Percentiles rank a stretch among this genome's conserved stretches.
Conservation (phyloP, 2,797 vertebrate genomes). For the Anableps anableps region DNA sequence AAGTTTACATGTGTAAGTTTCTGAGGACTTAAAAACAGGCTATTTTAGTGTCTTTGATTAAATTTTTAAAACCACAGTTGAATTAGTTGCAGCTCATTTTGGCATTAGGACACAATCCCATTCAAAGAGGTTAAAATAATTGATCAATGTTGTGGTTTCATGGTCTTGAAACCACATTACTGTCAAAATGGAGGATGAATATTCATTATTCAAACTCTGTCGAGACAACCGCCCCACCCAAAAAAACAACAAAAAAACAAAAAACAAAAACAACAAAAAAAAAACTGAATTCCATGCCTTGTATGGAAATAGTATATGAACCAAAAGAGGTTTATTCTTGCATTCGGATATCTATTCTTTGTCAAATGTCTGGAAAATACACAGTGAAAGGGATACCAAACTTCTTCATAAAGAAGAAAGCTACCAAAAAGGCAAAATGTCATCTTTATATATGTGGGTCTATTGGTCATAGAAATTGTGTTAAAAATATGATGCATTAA, state of each 20-base stretch:
- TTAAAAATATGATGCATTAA: constrained; percentile 41
- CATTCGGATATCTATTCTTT: constrained; percentile 21
- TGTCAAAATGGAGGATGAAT: constrained; percentile 42
- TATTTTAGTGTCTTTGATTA: not conserved
- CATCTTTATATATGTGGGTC: constrained; percentile 39
- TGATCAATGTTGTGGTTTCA: constrained; percentile 15
- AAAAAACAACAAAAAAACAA: too few relatives aligned
- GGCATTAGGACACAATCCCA: constrained; percentile 16
- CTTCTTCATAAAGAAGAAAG: constrained; percentile 46
- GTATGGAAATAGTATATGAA: constrained; percentile 39
- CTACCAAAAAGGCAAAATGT: constrained; percentile 42
- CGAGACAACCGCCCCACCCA: too few relatives aligned
- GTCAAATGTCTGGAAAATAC: constrained; percentile 37
- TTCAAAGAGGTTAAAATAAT: constrained; percentile 17
- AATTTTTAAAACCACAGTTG: not conserved
- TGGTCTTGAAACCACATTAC: constrained; percentile 16
- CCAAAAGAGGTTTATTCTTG: constrained; percentile 47
- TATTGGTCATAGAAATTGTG: constrained; percentile 48
- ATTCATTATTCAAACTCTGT: constrained; percentile 24
- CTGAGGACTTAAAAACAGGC: too few relatives aligned
- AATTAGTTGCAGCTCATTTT: constrained; percentile 8
- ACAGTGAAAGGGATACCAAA: constrained; percentile 26
- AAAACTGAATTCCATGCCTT: constrained; percentile 24
- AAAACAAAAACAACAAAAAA: too few relatives aligned
- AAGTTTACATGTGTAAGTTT: too few relatives aligned